Evolutionary conservation across 37 sponge, comb jelly and placozoan species (phyloP).

Genomic region (Theonella swinhoei): DNA sequence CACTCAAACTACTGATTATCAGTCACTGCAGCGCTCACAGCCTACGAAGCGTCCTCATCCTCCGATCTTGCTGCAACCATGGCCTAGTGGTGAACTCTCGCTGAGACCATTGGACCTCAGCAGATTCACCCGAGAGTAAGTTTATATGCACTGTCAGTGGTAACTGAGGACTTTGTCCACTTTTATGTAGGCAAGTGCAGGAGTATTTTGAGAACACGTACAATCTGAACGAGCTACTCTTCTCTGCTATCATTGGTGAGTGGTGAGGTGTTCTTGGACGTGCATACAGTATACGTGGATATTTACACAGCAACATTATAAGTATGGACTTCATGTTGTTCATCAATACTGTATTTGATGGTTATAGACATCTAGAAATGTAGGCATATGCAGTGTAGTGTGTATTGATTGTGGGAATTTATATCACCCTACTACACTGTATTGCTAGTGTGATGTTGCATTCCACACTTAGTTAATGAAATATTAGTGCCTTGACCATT

Average conservation of each 20-base stretch:
- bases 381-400: neutral
- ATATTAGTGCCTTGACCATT: too few relatives aligned
- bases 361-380: neutral
- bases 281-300: neutral
- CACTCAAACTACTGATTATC: too few relatives aligned
- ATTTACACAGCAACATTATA: neutral
- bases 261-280: too few relatives aligned
- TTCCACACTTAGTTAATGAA: too few relatives aligned
- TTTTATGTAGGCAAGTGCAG: constrained; percentile 59
- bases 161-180: neutral
- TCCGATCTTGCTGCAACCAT: too few relatives aligned
- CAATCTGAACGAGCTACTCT: constrained; percentile 73
- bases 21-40: too few relatives aligned
- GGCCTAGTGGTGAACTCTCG: neutral
- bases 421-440: too few relatives aligned
- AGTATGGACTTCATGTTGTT: neutral
- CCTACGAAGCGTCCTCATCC: too few relatives aligned
- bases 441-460: too few relatives aligned
- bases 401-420: too few relatives aligned
- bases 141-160: neutral
- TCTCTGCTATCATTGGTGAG: constrained; percentile 70
- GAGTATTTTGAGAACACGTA: constrained; percentile 88
- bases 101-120: neutral
- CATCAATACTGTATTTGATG: neutral
- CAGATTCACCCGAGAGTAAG: neutral